Percentiles rank a stretch among this genome's conserved stretches.
These are phyloP conservation scores for Escarpia spicata DNA, from an alignment of 2,888 invertebrate genomes.

Conservation along the genomic window DNA sequence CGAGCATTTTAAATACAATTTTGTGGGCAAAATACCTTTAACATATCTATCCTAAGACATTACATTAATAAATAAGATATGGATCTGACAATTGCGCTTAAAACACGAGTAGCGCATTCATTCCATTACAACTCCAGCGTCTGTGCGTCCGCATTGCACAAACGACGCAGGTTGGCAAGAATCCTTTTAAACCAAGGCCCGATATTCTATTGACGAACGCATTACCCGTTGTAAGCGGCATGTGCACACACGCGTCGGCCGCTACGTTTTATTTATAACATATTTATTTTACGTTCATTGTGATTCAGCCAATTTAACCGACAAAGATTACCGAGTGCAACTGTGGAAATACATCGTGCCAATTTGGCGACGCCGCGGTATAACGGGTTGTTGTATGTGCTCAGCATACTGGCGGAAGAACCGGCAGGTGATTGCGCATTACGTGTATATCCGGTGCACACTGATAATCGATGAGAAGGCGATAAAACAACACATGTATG, in stretches of 20 bases:
- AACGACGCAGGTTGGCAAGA: background rate
- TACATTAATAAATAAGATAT: no score
- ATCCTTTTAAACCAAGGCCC: background rate
- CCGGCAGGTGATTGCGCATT: background rate
- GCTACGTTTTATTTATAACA: background rate
- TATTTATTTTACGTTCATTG: background rate
- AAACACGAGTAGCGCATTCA: no score
- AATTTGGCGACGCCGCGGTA: background rate
- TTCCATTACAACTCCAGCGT: no score
- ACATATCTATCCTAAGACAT: no score
- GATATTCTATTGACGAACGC: background rate
- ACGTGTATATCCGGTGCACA: background rate
- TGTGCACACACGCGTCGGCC: background rate
- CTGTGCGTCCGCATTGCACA: background rate
- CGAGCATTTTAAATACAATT: no score
- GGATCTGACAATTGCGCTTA: no score
- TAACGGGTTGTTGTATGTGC: background rate
- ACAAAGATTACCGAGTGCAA: background rate
- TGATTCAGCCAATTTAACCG: background rate
- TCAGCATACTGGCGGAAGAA: background rate
- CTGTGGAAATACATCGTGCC: background rate
- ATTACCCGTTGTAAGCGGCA: background rate
- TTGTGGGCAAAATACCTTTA: no score
- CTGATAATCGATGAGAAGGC: no score
- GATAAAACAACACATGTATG: background rate